phyloP scores from a whole-genome alignment of 2,888 invertebrate species.

The Cryptus viduatorius region DNA sequence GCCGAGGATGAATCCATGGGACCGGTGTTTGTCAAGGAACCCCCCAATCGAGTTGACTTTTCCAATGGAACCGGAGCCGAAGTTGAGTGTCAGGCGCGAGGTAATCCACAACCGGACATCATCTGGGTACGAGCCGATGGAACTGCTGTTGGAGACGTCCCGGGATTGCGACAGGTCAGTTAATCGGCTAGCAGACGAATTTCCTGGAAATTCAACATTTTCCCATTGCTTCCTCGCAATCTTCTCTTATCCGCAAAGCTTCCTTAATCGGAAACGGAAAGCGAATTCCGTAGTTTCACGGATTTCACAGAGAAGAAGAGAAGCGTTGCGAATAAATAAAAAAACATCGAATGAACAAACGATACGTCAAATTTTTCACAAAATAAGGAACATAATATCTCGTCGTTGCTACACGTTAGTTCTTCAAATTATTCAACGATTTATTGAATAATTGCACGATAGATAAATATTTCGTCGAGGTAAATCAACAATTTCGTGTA shows the following conservation, averaged over 20 bases:
- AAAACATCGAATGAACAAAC: too few species aligned
- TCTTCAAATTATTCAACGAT: background rate
- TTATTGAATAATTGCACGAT: too few species aligned
- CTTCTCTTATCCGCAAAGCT: too few species aligned
- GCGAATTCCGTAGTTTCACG: too few species aligned
- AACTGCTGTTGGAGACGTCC: conserved; percentile 95
- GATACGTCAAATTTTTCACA: too few species aligned
- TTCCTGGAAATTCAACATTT: background rate
- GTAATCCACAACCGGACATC: conserved; percentile 95
- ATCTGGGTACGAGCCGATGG: conserved; percentile 97
- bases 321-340: too few species aligned
- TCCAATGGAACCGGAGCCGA: conserved; percentile 97
- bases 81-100: conserved; percentile 96
- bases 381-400: too few species aligned
- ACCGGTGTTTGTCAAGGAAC: conserved; percentile 96
- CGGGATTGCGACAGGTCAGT: conserved; percentile 92
- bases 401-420: too few species aligned
- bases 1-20: conserved; percentile 93
- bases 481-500: too few species aligned
- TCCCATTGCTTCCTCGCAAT: background rate
- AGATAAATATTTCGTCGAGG: too few species aligned
- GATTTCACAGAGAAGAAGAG: too few species aligned
- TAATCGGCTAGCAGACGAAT: background rate
- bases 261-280: too few species aligned
- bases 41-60: conserved; percentile 96